Percentiles rank a stretch among this genome's conserved stretches.
phyloP scores from a whole-genome alignment of 2,797 vertebrate species.

The Eutrigla gurnardus region DNA sequence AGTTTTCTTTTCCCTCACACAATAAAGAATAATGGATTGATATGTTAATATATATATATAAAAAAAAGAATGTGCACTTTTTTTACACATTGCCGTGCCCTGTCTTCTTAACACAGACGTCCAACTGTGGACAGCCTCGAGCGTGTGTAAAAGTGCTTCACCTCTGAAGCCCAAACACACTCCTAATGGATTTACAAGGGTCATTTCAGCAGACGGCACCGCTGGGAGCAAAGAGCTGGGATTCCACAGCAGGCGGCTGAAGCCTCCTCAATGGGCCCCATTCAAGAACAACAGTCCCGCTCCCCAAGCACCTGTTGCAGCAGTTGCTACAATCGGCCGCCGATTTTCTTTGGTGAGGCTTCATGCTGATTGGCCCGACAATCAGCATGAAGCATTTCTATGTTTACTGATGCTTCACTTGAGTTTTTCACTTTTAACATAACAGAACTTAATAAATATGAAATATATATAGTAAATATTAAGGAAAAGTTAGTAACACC shows the following conservation, averaged over 20 bases:
- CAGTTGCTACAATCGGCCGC: slow-evolving; percentile 65
- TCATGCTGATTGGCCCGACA: slow-evolving; percentile 20
- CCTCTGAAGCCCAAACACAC: slow-evolving; percentile 63
- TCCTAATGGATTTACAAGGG: slow-evolving; percentile 77
- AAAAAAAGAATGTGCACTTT: background rate
- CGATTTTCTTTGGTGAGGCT: slow-evolving; percentile 49
- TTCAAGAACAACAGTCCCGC: slow-evolving; percentile 69
- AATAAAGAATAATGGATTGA: slow-evolving; percentile 1
- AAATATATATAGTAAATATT: background rate
- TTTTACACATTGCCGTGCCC: background rate
- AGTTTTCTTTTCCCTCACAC: background rate
- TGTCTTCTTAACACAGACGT: slow-evolving; percentile 45
- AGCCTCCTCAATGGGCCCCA: slow-evolving; percentile 62
- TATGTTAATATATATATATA: background rate
- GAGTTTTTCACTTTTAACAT: background rate
- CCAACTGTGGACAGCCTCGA: slow-evolving; percentile 36
- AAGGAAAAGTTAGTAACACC: too few species aligned
- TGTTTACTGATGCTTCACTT: background rate
- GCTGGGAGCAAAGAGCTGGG: slow-evolving; percentile 61
- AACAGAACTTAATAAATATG: background rate
- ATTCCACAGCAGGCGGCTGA: slow-evolving; percentile 69
- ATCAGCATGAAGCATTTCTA: slow-evolving; percentile 12
- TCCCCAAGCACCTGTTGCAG: slow-evolving; percentile 77
- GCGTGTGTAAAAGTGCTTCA: slow-evolving; percentile 73
- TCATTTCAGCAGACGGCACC: slow-evolving; percentile 71